These are phyloP conservation scores for Hyphantria cunea DNA, from an alignment of 1,140 invertebrate species.

Conservation along the genomic window DNA sequence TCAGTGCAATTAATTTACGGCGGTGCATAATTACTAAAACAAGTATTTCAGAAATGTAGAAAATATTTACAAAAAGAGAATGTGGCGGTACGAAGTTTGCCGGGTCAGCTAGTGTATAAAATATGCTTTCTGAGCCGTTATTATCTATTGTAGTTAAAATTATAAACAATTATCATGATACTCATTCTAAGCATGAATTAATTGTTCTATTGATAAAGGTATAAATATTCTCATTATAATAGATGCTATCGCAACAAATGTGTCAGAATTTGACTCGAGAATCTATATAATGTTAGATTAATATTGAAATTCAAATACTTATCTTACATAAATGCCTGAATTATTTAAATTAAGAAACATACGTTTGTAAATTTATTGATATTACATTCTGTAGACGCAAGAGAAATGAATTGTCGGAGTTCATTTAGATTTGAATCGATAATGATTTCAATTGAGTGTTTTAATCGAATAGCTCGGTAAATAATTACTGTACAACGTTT, in stretches of 20 bases:
- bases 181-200: too few species aligned
- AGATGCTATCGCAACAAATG: slow-evolving; percentile 2
- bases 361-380: slow-evolving; percentile 21
- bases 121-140: too few species aligned
- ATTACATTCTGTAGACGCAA: slow-evolving; percentile 1
- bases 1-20: too few species aligned
- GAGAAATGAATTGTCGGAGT: slow-evolving; percentile 4
- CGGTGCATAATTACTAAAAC: too few species aligned
- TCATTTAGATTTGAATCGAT: slow-evolving; percentile 12
- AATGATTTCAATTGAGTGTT: slow-evolving; percentile 3
- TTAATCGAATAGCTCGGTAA: neutral
- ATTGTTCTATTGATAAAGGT: too few species aligned
- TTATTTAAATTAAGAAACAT: slow-evolving; percentile 27
- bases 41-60: too few species aligned
- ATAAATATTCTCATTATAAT: slow-evolving; percentile 3
- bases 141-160: too few species aligned
- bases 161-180: too few species aligned
- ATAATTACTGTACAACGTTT: neutral
- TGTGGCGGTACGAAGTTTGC: too few species aligned
- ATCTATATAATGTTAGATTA: slow-evolving; percentile 12
- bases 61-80: too few species aligned
- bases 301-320: slow-evolving; percentile 10
- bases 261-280: slow-evolving; percentile 2
- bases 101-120: too few species aligned
- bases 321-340: slow-evolving; percentile 14